Base-by-base conservation (phyloP, 1,140 invertebrate genomes). In the Goniozus legneri region DNA sequence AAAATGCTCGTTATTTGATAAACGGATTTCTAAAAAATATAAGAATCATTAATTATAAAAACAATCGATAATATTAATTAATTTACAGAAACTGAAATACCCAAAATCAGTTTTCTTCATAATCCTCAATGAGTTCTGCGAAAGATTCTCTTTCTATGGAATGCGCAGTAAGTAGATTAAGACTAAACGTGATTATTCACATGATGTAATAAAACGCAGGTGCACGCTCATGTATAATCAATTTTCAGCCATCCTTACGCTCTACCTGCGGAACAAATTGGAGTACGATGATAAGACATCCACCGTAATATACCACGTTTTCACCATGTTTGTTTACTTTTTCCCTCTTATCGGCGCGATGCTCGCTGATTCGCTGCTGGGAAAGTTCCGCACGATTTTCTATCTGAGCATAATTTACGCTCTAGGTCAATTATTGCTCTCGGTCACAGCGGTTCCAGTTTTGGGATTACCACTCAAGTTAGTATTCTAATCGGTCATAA, bases 81-180 rank as follows among this genome's bases (percentile, higher is more conserved):
- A n/a, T n/a, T 82, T 80, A 46, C 77, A 90, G 87, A 84, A 86
- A 78, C 55, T 84, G 8, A 83, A 80, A 12, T 96, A 94, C 67
- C 94, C 95, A 0, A 89, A 85, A 65, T 83, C 91, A 2, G 86
- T 96, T n/a, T 92, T 90, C 63, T 95, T 96, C 71, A 97, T 98
- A 62, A 80, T 98, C 47, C 86, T 84, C 62, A 96, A 93, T 82
- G 95, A 98, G 74, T 95, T 97, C 67, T 97, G 95, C 72, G 95
- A 98, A 77, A 80, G 95, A 64, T 98, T 97, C 75, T 92, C 87
- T 27, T 97, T 85, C 71, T 97, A 97, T 84, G 95, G 95, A 64
- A 92, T 97, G 88, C 84, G 88, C 84, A 88, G 93, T 96, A 77
- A 81, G 85, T 82, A 62, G 20, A 47, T 32, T 32, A 27, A 52